phyloP scores from a whole-genome alignment of 2,888 invertebrate species.

The Pseudoips prasinana region DNA sequence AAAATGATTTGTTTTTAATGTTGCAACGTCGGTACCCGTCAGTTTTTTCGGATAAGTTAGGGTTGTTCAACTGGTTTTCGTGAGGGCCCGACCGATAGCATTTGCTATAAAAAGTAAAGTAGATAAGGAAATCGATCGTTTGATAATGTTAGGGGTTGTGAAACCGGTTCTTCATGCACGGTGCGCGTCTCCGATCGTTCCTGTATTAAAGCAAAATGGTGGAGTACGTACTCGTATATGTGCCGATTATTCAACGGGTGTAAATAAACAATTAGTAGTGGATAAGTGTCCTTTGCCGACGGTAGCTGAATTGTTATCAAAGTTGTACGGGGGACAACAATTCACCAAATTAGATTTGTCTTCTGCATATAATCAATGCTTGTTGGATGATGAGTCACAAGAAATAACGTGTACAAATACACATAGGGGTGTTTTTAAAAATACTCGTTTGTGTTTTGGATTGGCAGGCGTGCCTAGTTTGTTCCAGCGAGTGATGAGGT shows the following conservation, averaged over 20 bases:
- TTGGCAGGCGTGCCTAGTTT: constrained; percentile 6
- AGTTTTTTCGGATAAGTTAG: not conserved
- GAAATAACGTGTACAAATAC: constrained; percentile 13
- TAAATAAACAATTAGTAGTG: constrained; percentile 15
- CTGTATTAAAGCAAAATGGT: not conserved
- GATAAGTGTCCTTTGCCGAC: constrained; percentile 23
- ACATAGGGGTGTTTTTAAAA: constrained; percentile 9
- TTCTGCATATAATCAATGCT: constrained; percentile 12
- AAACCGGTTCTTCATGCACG: not conserved
- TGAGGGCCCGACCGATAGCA: not conserved
- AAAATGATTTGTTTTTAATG: not conserved
- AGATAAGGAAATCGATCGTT: not conserved
- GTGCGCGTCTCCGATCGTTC: not conserved
- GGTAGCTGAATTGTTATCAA: constrained; percentile 18
- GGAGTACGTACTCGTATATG: not conserved
- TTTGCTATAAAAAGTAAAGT: not conserved
- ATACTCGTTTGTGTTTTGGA: constrained; percentile 6
- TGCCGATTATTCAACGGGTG: not conserved
- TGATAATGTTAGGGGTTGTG: not conserved
- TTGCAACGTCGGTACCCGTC: not conserved
- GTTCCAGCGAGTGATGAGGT: constrained; percentile 12
- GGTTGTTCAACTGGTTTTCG: not conserved
- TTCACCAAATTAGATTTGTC: constrained; percentile 17
- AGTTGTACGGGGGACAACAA: constrained; percentile 15
- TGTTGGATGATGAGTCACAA: constrained; percentile 11